Conservation (phyloP, 2,113 vertebrate species). For the Platycercus adscitus region DNA sequence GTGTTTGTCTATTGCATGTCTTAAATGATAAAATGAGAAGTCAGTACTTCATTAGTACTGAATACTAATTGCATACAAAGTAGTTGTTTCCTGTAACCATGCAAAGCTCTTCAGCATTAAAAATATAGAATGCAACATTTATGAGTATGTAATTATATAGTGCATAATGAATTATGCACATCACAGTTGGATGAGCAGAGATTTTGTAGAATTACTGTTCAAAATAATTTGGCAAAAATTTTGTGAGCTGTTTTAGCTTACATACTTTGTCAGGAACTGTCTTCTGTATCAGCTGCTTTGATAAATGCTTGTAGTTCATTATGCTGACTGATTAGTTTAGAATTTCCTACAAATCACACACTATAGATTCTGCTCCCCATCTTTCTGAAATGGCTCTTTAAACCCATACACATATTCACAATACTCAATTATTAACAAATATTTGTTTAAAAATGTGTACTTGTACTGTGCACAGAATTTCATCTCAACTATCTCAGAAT, state of each 20-base stretch:
- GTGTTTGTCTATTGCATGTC: neutral
- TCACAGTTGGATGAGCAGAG: neutral
- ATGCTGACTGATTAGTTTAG: neutral
- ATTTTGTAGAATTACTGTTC: neutral
- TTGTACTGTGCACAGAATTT: neutral
- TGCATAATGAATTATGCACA: neutral
- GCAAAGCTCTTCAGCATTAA: neutral
- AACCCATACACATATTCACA: neutral
- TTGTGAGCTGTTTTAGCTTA: neutral
- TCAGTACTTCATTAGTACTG: neutral
- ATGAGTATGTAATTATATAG: neutral
- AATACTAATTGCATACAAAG: neutral
- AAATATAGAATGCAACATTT: neutral
- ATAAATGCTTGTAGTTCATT: neutral
- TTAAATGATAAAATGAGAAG: neutral
- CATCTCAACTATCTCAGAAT: neutral
- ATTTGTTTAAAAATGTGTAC: neutral
- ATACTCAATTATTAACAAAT: neutral
- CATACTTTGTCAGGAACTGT: neutral
- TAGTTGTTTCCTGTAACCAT: neutral
- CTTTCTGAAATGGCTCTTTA: neutral
- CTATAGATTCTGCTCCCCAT: neutral
- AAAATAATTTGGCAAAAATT: neutral
- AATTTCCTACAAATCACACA: neutral
- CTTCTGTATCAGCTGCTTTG: neutral